phyloP scores from a whole-genome alignment of 2,888 invertebrate species.

The Mycalesis mineus region DNA sequence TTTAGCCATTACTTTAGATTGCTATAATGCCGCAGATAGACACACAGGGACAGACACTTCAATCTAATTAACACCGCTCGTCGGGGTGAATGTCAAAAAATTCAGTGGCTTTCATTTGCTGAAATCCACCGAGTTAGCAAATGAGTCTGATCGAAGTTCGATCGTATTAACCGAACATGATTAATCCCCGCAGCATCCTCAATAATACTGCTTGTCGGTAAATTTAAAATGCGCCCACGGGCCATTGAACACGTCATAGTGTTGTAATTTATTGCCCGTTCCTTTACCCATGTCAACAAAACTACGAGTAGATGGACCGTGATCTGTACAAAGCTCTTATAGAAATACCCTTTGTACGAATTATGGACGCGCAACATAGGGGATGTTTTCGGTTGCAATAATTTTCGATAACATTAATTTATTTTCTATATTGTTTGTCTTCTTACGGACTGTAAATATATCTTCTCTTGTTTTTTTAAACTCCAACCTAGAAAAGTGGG shows the following conservation, averaged over 20 bases:
- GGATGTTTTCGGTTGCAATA: slow-evolving; percentile 6
- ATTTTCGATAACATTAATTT: slow-evolving; percentile 2
- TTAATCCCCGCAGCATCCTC: slow-evolving; percentile 11
- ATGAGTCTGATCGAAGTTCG: too few species aligned
- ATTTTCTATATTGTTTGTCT: too few species aligned
- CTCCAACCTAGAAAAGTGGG: too few species aligned
- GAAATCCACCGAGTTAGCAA: too few species aligned
- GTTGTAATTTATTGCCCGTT: slow-evolving; percentile 55
- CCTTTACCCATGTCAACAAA: slow-evolving; percentile 61
- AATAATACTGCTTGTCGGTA: slow-evolving; percentile 29
- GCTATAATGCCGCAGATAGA: too few species aligned
- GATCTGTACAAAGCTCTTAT: slow-evolving; percentile 53
- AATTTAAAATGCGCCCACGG: slow-evolving; percentile 61
- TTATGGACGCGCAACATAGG: slow-evolving; percentile 6
- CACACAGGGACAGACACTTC: too few species aligned
- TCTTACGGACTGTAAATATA: too few species aligned
- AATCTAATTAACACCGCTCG: too few species aligned
- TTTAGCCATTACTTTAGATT: too few species aligned
- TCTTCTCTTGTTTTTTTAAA: too few species aligned
- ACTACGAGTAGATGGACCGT: slow-evolving; percentile 63
- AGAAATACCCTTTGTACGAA: slow-evolving; percentile 21
- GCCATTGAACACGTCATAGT: slow-evolving; percentile 69
- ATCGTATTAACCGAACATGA: background rate
- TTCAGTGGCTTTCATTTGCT: too few species aligned
- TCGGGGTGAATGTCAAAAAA: too few species aligned